A percentile compares a stretch with the other conserved stretches of the same genome.
These are phyloP conservation scores for Perizoma flavofasciatum DNA, from an alignment of 2,888 invertebrate genomes.

Conservation along the genomic window DNA sequence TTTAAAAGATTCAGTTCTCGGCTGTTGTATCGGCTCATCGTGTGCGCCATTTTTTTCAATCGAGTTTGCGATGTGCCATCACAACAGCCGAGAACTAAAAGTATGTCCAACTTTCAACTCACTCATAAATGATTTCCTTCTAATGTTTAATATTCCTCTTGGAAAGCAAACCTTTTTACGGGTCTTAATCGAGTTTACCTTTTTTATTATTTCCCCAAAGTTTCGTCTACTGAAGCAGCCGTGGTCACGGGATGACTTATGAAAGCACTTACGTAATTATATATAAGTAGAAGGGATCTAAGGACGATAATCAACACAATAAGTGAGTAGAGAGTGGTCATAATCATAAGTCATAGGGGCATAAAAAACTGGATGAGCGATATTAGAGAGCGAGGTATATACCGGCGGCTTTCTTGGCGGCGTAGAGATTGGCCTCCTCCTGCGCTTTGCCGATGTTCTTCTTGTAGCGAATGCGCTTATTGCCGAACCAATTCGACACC, in stretches of 20 bases:
- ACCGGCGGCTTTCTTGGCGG: slow-evolving; percentile 98
- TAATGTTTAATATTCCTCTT: no score
- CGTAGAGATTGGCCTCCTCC: slow-evolving; percentile 99
- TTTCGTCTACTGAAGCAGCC: no score
- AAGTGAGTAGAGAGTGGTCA: slow-evolving; percentile 13
- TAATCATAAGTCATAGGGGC: slow-evolving; percentile 2
- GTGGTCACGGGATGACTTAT: no score
- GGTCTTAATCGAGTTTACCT: no score
- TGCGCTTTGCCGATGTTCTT: slow-evolving; percentile 99
- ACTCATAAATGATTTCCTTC: not conserved
- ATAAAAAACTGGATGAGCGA: not conserved
- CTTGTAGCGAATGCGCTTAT: slow-evolving; percentile 99
- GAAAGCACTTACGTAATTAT: no score
- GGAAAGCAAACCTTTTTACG: no score
- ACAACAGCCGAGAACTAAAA: slow-evolving; percentile 4
- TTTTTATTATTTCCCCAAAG: no score
- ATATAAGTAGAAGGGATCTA: no score
- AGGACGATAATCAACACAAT: not conserved
- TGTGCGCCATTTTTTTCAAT: not conserved
- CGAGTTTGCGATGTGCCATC: slow-evolving; percentile 2
- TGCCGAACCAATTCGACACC: slow-evolving; percentile 99
- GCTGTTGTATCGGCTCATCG: slow-evolving; percentile 1
- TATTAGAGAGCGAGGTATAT: slow-evolving; percentile 44
- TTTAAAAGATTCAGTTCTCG: not conserved
- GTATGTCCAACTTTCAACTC: slow-evolving; percentile 7